Evolutionary conservation across 2,888 invertebrate genomes (phyloP), one percentile per base, ranked within the genome.

Genomic region (Cephalotes varians): DNA sequence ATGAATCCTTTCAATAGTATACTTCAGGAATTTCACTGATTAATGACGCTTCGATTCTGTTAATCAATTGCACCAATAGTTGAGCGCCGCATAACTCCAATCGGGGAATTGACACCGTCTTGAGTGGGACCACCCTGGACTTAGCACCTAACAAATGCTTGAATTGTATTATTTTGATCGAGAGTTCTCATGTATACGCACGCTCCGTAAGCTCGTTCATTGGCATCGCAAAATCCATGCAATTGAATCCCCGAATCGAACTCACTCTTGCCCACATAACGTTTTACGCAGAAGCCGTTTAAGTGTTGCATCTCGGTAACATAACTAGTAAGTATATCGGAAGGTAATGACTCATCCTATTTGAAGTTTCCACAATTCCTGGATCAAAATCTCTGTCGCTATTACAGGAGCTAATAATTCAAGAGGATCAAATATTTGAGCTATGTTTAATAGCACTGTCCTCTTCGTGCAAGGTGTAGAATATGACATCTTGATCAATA

Each of bases 131-230:
- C 0, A 47, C 28, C 0, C 28, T 2, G 0, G 44, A 37, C 6
- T 62, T 62, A 0, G 62, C n/a, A 6, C 37, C 37, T 4, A 62
- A 1, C 6, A 60, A 37, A 2, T 60, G n/a, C 7, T 12, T 21
- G 21, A 12, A 12, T 1, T 0, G 4, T 5, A 1, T 4, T 4
- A 0, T 40, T 3, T 2, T 4, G 4, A 9, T 34, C 9, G n/a
- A 9, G 0, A 5, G 1, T n/a, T 1, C n/a, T 18, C 0, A 31
- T 3, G 2, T 64, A 64, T 0, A 64, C 0, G 21, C 21, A 64
- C 0, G 62, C 37, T 0, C 62, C 62, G 6, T 64, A 64, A 1
- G 37, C 62, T 0, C 2, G 3, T 2, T 62, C 56, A 9, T 28
- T 56, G 1, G 28, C 28, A 2, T 54, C 54, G 0, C 25, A 10